Evolutionary conservation across 2,797 vertebrate species (phyloP), one percentile per base, ranked within the genome.

Genomic region (Falco berigora): DNA sequence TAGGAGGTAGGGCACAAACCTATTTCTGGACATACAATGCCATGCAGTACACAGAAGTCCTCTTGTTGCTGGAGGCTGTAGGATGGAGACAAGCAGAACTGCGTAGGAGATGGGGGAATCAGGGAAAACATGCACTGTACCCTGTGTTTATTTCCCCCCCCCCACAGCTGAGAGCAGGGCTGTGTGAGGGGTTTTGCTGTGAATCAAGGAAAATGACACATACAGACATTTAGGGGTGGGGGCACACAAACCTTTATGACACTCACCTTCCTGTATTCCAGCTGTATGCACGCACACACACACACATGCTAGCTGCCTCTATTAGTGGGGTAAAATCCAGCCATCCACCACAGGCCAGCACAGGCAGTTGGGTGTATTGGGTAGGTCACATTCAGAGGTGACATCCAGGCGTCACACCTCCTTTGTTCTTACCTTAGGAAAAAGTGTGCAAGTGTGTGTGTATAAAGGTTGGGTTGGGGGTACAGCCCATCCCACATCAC

Each of bases 71-170:
- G 72, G 61, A 86, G 73, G 14, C 34, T 44, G 85, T 49, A 24
- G 71, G 71, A 79, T 40, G 72, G 74, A 79, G 67, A 67, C 50
- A n/a, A 74, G 80, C 34, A 75, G 86, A 73, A 19, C 2, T 2
- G 58, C 8, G 69, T 40, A 75, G 47, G 79, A 83, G 56, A 76
- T 2, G 5, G 11, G 36, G 10, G 63, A 86, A 52, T 47, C 24
- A 22, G 55, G 38, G 47, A 91, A 69, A 47, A 55, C 6, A 4
- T 1, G 7, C 28, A 32, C 28, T 63, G 40, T 25, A 47, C 16
- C n/a, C 18, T 38, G 50, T 1, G 2, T 1, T 4, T 17, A 8
- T 44, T 34, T 10, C 0, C 2, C 42, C 38, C 0, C 2, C 42
- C 38, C 32, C 40, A 53, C 38, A 53, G 0, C 4, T 8, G 12